Base-by-base conservation (phyloP, 1,140 invertebrate genomes). In the Hyles euphorbiae region DNA sequence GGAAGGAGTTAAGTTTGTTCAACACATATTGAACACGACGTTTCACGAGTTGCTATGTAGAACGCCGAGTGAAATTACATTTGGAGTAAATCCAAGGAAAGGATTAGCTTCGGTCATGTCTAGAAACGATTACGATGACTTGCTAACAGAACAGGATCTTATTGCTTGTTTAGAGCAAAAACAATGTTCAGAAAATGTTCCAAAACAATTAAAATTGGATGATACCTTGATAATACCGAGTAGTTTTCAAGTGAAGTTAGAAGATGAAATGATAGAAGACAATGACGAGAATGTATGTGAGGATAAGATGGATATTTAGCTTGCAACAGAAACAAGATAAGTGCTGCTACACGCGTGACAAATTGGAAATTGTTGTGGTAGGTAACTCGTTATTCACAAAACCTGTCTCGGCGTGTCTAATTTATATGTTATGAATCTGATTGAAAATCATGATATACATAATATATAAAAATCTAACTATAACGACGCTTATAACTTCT, bases 1-100 rank as follows among this genome's bases (percentile, higher is more conserved):
- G 34, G 56, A 72, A 32, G 74, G 72, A 8, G 58, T 76, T 3
- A 81, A 78, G 50, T 76, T 61, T 58, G 66, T 81, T 8, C 78
- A 81, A 54, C 63, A 78, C 55, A 53, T 63, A 0, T 61, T 78
- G 46, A 81, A 78, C 47, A 72, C 68, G n/a, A 68, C 59, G 5
- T 76, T 76, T 44, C 57, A 75, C 48, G 45, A 61, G 3, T 46
- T 55, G 5, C 62, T 77, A 43, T 68, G 65, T 58, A 67, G 68
- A 53, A 73, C 78, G 5, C 70, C 76, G 3, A 71, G 58, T 40
- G 72, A 78, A 51, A 53, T 65, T 2, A 59, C 74, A 3, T 78
- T 78, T 53, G 70, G 72, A 11, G 44, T 32, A 32, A 74, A 74
- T 54, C 70, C 72, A 3, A 70, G 62, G 46, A 64, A 65, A 47